Evolutionary conservation across 2,888 invertebrate species (phyloP).

Genomic region (Ectobius pallidus): DNA sequence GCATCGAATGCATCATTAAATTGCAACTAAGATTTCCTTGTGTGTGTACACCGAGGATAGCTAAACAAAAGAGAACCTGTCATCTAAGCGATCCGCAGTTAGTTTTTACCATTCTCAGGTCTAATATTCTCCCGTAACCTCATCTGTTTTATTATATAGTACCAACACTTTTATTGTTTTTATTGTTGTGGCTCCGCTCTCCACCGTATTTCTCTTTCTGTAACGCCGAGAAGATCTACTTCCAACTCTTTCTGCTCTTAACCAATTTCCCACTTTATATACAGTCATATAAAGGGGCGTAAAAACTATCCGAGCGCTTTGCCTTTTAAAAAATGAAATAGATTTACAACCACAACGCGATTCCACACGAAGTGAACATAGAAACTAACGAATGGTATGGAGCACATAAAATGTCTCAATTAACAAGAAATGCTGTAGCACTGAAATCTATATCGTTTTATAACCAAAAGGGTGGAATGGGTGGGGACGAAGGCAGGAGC

Average conservation of each 20-base stretch:
- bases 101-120: background rate
- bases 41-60: background rate
- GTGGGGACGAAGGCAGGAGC: too few relatives aligned
- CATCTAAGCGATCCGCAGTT: background rate
- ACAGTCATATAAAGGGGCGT: conserved; percentile 24
- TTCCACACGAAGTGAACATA: background rate
- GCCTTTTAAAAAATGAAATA: background rate
- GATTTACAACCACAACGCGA: conserved; percentile 16
- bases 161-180: too few relatives aligned
- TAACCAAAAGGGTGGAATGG: background rate
- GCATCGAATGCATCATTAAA: too few relatives aligned
- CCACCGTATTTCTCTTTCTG: too few relatives aligned
- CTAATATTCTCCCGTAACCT: background rate
- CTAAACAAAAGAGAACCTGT: background rate
- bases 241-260: background rate
- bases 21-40: background rate
- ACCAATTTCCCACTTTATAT: conserved; percentile 26
- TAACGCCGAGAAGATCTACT: too few relatives aligned
- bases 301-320: conserved; percentile 14
- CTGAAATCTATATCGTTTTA: background rate
- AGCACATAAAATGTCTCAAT: background rate
- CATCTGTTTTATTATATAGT: background rate
- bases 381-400: background rate
- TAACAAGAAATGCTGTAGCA: background rate
- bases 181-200: too few relatives aligned